Conservation (phyloP, 1,140 invertebrate species). For the Anastrepha ludens region DNA sequence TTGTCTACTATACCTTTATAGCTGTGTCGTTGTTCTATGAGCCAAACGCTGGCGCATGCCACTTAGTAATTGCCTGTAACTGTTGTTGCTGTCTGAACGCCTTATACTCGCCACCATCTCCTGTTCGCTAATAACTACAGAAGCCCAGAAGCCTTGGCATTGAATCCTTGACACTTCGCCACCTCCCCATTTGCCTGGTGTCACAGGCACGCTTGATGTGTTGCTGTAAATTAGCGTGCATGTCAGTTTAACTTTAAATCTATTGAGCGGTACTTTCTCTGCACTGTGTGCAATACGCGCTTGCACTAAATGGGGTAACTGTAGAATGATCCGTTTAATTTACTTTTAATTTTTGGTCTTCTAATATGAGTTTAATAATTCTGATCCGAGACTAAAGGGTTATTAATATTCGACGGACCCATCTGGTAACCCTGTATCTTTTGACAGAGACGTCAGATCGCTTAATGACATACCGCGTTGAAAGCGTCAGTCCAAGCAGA, state of each 20-base stretch:
- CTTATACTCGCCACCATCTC: background rate
- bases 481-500: too few relatives aligned
- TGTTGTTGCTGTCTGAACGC: background rate
- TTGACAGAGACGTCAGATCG: too few relatives aligned
- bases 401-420: too few relatives aligned
- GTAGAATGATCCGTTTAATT: too few relatives aligned
- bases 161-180: background rate
- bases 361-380: too few relatives aligned
- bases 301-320: too few relatives aligned
- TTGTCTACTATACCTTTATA: background rate
- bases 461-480: too few relatives aligned
- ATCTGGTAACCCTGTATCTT: too few relatives aligned
- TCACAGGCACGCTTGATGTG: conserved; percentile 5
- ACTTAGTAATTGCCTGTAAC: background rate
- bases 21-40: background rate
- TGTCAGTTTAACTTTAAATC: background rate
- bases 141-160: background rate
- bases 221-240: conserved; percentile 33
- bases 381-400: too few relatives aligned
- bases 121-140: background rate
- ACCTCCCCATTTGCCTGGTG: background rate
- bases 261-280: too few relatives aligned
- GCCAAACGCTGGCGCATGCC: conserved; percentile 9
- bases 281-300: too few relatives aligned
- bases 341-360: too few relatives aligned